Percentiles rank a stretch among this genome's conserved stretches.
Evolutionary conservation across 2,797 vertebrate species (phyloP).

Genomic region (Threskiornis aethiopicus): DNA sequence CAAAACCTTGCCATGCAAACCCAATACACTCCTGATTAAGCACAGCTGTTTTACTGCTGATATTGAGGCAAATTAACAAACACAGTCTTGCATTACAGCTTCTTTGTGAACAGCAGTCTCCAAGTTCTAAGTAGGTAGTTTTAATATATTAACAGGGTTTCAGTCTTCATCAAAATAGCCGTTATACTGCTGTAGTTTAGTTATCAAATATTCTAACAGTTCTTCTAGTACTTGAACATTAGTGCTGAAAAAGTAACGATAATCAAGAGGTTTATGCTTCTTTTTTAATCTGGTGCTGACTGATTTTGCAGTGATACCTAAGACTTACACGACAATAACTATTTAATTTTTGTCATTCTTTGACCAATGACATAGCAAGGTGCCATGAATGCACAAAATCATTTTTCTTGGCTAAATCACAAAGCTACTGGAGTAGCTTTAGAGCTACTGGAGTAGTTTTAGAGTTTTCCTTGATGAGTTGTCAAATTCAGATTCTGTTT

Average conservation of each 20-base stretch:
- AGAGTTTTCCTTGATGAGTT: not conserved
- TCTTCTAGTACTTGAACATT: not conserved
- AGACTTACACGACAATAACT: not conserved
- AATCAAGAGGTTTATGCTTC: not conserved
- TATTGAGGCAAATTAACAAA: not conserved
- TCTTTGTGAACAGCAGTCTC: not conserved
- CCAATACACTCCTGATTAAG: not conserved
- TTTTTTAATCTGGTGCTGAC: not conserved
- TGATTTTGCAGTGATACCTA: not conserved
- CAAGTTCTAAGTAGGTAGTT: not conserved
- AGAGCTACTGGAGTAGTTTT: too few relatives aligned
- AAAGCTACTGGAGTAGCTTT: not conserved
- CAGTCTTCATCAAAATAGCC: not conserved
- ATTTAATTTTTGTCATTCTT: not conserved
- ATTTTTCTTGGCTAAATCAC: not conserved
- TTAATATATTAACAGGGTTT: not conserved
- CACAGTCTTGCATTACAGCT: not conserved
- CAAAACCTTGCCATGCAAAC: not conserved
- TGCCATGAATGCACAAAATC: not conserved
- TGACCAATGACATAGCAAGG: not conserved
- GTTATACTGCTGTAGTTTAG: not conserved
- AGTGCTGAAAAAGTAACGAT: not conserved
- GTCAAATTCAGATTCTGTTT: not conserved
- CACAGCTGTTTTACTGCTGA: not conserved
- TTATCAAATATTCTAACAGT: not conserved